Evolutionary conservation across 2,888 invertebrate species (phyloP), one percentile per base, ranked within the genome.

Genomic region (Ceriagrion tenellum): DNA sequence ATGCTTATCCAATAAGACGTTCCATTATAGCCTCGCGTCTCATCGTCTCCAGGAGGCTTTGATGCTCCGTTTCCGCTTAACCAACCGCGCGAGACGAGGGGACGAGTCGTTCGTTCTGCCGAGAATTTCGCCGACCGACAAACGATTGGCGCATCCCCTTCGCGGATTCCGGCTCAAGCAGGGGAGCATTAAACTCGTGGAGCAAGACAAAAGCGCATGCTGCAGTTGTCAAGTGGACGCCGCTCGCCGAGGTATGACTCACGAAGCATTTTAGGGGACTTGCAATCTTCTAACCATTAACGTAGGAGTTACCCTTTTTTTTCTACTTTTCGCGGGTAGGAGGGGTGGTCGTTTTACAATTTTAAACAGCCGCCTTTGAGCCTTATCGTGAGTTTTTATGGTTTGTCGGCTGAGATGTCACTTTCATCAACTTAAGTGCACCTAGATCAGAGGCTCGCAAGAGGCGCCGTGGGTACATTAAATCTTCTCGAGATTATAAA

Each of bases 371-470:
- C 35, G 12, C 81, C 81, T 81, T 81, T 0, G 81, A 35, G 81
- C 4, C 1, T 35, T 16, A 13, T 69, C 12, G 69, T 26, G 69
- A n/a, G 69, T 69, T 69, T n/a, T 69, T 10, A 26, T 69, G 69
- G 69, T 8, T 69, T 10, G 26, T n/a, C 69, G 30, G 30, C 81
- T 13, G 6, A 26, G 35, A 35, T 81, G 81, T 81, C 81, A 30
- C 35, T 81, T 81, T 81, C 81, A 81, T 81, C 81, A 81, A 16
- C 81, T 23, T 81, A 81, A 81, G 81, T 81, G 81, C 81, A 81
- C 81, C 35, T 81, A 81, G 81, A 35, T 35, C 81, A 81, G 35
- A 81, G 26, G 35, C 81, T 81, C 35, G 16, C 10, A 12, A 1
- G 18, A 13, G 81, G 81, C 81, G 81, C 81, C n/a, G 81, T 12